These are phyloP conservation scores for Caenorhabditis sinica DNA, from an alignment of 2,888 invertebrate genomes.

Conservation along the genomic window DNA sequence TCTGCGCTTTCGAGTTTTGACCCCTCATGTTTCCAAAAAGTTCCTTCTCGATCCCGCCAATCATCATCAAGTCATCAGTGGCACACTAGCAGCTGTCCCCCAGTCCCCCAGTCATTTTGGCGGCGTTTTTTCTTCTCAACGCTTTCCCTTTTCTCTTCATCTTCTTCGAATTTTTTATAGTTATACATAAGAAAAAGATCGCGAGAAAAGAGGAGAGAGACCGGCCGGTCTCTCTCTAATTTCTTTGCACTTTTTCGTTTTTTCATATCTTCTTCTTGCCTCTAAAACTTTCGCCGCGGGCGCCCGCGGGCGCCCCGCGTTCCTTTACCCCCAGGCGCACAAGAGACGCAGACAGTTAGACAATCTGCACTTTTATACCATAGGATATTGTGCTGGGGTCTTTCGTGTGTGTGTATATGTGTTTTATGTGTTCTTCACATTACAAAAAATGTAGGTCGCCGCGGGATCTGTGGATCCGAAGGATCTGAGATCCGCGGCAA, in stretches of 20 bases:
- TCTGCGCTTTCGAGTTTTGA: too few species aligned
- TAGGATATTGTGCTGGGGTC: constrained; percentile 40
- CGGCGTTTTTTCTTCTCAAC: constrained; percentile 35
- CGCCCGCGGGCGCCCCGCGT: constrained; percentile 16
- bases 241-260: constrained; percentile 64
- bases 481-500: too few species aligned
- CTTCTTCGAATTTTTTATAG: constrained; percentile 55
- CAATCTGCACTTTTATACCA: constrained; percentile 46
- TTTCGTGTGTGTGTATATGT: constrained; percentile 5
- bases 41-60: too few species aligned
- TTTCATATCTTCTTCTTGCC: background rate
- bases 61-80: too few species aligned
- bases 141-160: constrained; percentile 7
- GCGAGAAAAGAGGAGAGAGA: constrained; percentile 34
- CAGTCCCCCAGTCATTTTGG: constrained; percentile 13
- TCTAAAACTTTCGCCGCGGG: constrained; percentile 9
- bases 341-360: constrained; percentile 33
- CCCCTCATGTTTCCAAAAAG: too few species aligned
- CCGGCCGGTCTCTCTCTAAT: constrained; percentile 62
- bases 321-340: constrained; percentile 44
- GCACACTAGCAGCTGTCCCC: background rate
- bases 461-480: too few species aligned
- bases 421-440: constrained; percentile 49
- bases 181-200: constrained; percentile 27
- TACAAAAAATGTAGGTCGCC: constrained; percentile 55